phyloP scores from a whole-genome alignment of 2,888 invertebrate species.

The Trilocha varians region DNA sequence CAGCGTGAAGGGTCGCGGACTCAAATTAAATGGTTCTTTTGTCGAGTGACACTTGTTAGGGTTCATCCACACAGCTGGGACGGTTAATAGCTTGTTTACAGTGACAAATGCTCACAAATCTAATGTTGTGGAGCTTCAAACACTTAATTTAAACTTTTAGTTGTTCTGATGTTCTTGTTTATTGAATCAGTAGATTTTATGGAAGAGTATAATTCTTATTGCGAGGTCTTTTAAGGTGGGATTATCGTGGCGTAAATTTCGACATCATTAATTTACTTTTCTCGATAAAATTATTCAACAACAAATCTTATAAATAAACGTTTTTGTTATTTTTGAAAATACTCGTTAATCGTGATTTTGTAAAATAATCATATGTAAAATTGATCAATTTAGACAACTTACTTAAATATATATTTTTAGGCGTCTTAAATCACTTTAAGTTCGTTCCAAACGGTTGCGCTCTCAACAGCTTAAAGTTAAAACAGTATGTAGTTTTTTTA shows the following conservation, averaged over 20 bases:
- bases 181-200: too few species aligned
- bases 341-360: too few species aligned
- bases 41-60: constrained; percentile 52
- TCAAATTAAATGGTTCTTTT: constrained; percentile 46
- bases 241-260: too few species aligned
- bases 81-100: constrained; percentile 58
- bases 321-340: too few species aligned
- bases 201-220: too few species aligned
- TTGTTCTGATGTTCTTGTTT: background rate
- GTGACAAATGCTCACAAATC: constrained; percentile 41
- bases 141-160: background rate
- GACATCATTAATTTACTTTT: too few species aligned
- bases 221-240: too few species aligned
- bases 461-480: background rate
- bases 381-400: too few species aligned
- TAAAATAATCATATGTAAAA: too few species aligned
- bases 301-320: too few species aligned
- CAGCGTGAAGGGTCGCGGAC: constrained; percentile 28
- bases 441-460: too few species aligned
- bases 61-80: constrained; percentile 30
- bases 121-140: background rate
- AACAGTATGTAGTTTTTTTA: constrained; percentile 1
- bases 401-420: background rate
- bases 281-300: too few species aligned
- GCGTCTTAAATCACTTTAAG: background rate